Conservation (phyloP, 92 coral and sea anemone species). For the Palythoa grandis region DNA sequence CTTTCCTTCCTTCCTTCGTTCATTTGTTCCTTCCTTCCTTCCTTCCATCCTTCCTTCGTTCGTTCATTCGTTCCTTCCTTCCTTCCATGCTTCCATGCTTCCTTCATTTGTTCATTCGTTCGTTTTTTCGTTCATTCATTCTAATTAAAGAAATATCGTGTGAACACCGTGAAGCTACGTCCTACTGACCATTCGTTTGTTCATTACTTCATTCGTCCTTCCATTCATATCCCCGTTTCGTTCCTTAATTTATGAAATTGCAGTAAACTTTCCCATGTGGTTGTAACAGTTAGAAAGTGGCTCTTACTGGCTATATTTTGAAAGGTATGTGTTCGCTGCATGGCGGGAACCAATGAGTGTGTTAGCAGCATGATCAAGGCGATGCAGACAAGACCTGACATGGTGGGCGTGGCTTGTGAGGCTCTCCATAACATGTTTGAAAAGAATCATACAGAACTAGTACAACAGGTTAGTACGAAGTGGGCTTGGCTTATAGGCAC, state of each 20-base stretch:
- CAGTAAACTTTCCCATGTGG: neutral
- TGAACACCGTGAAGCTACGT: too few species aligned
- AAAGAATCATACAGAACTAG: slow-evolving; percentile 89
- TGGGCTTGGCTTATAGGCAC: slow-evolving; percentile 50
- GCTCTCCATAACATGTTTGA: slow-evolving; percentile 92
- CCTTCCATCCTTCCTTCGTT: neutral
- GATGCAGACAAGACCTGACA: slow-evolving; percentile 92
- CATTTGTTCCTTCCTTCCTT: neutral
- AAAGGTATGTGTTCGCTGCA: slow-evolving; percentile 94
- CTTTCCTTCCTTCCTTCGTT: too few species aligned
- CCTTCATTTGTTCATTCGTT: too few species aligned
- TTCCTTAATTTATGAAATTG: too few species aligned
- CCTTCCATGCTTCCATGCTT: too few species aligned
- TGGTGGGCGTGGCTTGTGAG: slow-evolving; percentile 86
- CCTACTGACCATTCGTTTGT: too few species aligned
- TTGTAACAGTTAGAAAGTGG: neutral
- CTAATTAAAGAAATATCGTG: too few species aligned
- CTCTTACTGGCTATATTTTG: neutral
- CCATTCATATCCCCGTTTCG: too few species aligned
- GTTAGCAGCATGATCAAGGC: slow-evolving; percentile 89
- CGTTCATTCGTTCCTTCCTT: neutral
- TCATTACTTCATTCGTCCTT: too few species aligned
- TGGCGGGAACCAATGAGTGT: slow-evolving; percentile 88
- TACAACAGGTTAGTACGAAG: slow-evolving; percentile 70
- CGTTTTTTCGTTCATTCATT: too few species aligned